Base-by-base conservation (phyloP, 2,797 vertebrate species). In the Neopelma chrysocephalum region DNA sequence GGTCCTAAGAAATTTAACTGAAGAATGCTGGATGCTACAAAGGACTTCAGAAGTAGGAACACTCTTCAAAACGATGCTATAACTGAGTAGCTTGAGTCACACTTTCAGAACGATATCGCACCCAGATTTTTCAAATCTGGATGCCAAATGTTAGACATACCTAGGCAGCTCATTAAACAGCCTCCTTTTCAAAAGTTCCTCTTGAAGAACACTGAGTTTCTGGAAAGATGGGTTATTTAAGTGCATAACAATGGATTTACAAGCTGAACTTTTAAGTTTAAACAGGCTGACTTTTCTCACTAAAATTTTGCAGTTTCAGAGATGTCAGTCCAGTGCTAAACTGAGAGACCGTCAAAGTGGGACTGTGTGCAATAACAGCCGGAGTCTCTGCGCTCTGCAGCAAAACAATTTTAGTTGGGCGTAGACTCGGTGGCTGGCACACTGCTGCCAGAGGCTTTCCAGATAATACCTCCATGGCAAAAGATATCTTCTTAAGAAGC, bases 141-240 rank as follows among this genome's bases (percentile, higher is more conserved):
- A 62, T 84, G 86, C 95, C 94, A 96, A 96, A 95, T 88, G 93
- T 68, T 69, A 80, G 76, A n/a, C 42, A 40, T 85, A 87, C 43
- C 75, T 50, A 64, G 71, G 78, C 71, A 89, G 56, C 68, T 73
- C 76, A 80, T 80, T 70, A 87, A 79, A 88, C 2, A 18, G 14
- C 51, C 64, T 61, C 19, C 25, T 73, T 77, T 80, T 71, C 83
- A 92, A 40, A 87, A 82, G 66, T 15, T 19, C 51, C 36, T 77
- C 70, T 76, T 57, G 60, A 83, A 90, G 80, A 89, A 56, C 31
- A 17, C 12, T 4, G 36, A 4, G 51, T 79, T 57, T 85, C 51
- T 32, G 56, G 25, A 75, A 73, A 40, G 58, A 50, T 5, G 20
- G 9, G 15, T 61, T 69, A 88, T 43, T 83, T 22, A 47, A 77